Evolutionary conservation across 2,888 invertebrate species (phyloP), one percentile per base, ranked within the genome.

Genomic region (Pristionchus arcanus): DNA sequence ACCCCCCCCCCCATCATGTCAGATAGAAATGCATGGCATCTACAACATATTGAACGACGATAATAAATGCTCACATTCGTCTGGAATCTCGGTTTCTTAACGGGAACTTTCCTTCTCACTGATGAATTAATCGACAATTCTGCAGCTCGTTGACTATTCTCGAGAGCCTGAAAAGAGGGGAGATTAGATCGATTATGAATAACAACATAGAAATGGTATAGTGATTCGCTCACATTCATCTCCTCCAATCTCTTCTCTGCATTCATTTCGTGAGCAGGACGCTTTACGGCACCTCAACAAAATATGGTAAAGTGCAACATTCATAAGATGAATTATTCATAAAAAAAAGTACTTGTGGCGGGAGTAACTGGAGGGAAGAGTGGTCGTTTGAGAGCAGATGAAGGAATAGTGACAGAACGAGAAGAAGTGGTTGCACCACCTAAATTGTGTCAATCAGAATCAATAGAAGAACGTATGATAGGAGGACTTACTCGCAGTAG

Each of bases 91-190:
- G 13, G 42, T 77, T n/a, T 77, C 77, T 77, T 77, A 25, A 42
- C 5, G 21, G 77, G 77, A 34, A 7, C 15, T 25, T 77, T 42
- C 42, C 42, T 77, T 77, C 77, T 77, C 16, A 71, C 21, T 19
- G 77, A 77, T n/a, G 77, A 77, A n/a, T 77, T 77, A 25, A 77
- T n/a, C 1, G 77, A 77, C 5, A n/a, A 19, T 19, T 77, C 77
- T 21, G 42, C 21, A 21, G 42, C 77, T 42, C 77, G 77, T 25
- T 21, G 19, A 77, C 77, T 77, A 42, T 42, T 77, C 25, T 77
- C 77, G 19, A 42, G n/a, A n/a, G 77, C 77, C 77, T 77, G 77
- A 15, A n/a, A 1, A 42, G 25, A 42, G 37, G 49, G 0, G 77
- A n/a, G 15, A 77, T 42, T 16, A 49, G 15, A 34, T 9, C 1